Conservation (phyloP, 35 echinoderm and acorn worm species). For the Hemicentrotus pulcherrimus region DNA sequence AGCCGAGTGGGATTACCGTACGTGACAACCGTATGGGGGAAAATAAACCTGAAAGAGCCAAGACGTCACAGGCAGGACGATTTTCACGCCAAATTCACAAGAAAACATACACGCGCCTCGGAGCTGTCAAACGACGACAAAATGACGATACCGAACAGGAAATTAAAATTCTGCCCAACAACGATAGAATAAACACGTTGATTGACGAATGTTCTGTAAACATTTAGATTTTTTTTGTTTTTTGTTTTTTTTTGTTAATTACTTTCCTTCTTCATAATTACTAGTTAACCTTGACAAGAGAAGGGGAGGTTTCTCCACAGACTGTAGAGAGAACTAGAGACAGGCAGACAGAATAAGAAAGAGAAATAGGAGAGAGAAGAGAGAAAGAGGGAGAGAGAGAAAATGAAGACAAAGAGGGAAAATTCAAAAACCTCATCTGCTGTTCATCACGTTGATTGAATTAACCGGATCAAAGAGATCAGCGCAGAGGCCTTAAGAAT, state of each 20-base stretch:
- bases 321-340: neutral
- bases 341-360: neutral
- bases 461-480: neutral
- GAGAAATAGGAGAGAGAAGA: neutral
- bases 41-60: neutral
- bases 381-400: neutral
- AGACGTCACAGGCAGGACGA: neutral
- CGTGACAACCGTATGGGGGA: neutral
- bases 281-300: neutral
- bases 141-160: conserved; percentile 18
- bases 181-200: neutral
- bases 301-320: neutral
- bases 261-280: neutral
- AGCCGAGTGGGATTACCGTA: neutral
- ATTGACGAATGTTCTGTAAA: neutral
- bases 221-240: neutral
- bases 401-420: neutral
- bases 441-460: neutral
- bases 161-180: neutral
- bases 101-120: neutral
- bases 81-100: neutral
- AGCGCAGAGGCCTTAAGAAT: neutral
- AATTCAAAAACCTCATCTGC: neutral
- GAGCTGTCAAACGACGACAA: neutral
- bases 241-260: neutral